Conservation (phyloP, 2,797 vertebrate species). For the Channallabes apus region DNA sequence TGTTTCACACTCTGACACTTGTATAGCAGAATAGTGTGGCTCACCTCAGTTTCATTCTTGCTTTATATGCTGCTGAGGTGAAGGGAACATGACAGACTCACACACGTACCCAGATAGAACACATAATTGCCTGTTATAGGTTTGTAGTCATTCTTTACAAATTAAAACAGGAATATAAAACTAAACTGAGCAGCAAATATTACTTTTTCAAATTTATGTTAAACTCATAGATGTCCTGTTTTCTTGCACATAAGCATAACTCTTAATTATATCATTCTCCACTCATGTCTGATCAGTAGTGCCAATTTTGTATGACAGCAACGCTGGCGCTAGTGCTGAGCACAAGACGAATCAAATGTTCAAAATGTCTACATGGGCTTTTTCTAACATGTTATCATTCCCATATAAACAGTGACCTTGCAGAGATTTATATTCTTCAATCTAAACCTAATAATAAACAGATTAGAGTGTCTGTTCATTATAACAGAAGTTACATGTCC, state of each 20-base stretch:
- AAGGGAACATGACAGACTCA: conserved; percentile 2
- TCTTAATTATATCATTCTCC: background rate
- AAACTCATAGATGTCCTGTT: background rate
- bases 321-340: background rate
- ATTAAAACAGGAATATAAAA: background rate
- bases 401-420: background rate
- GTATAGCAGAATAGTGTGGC: background rate
- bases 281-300: background rate
- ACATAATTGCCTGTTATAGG: background rate
- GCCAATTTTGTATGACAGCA: background rate
- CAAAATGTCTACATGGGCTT: background rate
- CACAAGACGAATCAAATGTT: background rate
- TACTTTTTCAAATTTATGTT: background rate
- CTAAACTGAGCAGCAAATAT: background rate
- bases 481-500: background rate
- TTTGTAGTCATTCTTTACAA: background rate
- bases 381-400: background rate
- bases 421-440: background rate
- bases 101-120: background rate
- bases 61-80: conserved; percentile 24
- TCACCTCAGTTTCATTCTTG: conserved; percentile 50
- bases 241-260: background rate
- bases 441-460: background rate
- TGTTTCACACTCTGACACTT: conserved; percentile 48
- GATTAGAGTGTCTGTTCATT: background rate